Evolutionary conservation across 1,140 invertebrate genomes (phyloP), one percentile per base, ranked within the genome.

Genomic region (Bombus consobrinus): DNA sequence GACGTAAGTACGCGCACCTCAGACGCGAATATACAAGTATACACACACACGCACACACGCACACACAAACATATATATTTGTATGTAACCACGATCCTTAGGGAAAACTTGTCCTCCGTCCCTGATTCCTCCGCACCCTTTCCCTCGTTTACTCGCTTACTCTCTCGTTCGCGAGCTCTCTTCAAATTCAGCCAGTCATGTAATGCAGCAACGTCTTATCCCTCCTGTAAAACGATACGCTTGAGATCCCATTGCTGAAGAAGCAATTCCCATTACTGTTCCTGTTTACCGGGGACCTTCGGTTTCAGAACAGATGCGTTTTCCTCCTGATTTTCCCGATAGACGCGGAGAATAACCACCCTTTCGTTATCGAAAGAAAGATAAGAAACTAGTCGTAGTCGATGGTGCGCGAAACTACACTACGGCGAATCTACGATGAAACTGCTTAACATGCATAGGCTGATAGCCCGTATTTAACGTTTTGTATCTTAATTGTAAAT

Each of bases 221-320:
- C 84, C 81, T 83, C 72, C 81, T 82, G 91, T 91, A 91, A 92
- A 92, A 91, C 80, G 92, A 93, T 92, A 93, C 89, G 87, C 87
- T 92, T 91, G 92, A 92, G 91, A 92, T 92, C 86, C 79, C 80
- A 86, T 88, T 87, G 81, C 87, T 34, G 85, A 81, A 82, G 82
- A 90, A 87, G 84, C n/a, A n/a, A n/a, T n/a, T n/a, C n/a, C 86
- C 86, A 91, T 92, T 92, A 91, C 85, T 68, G 87, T 80, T 76
- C 76, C 89, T 84, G 81, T 89, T 86, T 87, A 83, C 77, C 78
- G 59, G 59, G 74, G 68, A 87, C 85, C 85, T 83, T 87, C 81
- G 69, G 47, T 59, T 47, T 37, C 3, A 69, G 83, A 88, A 82
- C 87, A 82, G 64, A 81, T 79, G 76, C 47, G 72, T 81, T 72